Base-by-base conservation (phyloP, 2,797 vertebrate species). In the Diplodus sargus region DNA sequence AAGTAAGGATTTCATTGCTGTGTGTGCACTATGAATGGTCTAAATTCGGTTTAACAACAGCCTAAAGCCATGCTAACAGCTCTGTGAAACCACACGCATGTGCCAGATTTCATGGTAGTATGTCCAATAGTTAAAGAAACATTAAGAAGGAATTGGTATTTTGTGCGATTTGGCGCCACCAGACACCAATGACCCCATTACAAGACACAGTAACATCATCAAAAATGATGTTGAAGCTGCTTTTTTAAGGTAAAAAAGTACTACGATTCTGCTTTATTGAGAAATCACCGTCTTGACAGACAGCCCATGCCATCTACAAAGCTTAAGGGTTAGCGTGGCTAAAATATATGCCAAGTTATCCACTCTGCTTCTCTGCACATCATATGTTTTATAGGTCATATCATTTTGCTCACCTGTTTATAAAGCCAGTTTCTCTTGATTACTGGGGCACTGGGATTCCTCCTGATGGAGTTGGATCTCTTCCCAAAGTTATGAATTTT, bases 401-500 rank as follows among this genome's bases (percentile, higher is more conserved):
- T 1, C 13, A 22, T 70, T 10, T 30, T 22, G 39, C 86, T 86
- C 94, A 99, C 98, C 97, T 99, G 98, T 91, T 99, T 99, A 91
- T 99, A 98, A 89, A 99, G 97, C 98, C 98, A 99, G 89, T 96
- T 97, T 70, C 96, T 96, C 85, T 96, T 97, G 59, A 97, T 93
- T 53, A 99, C 96, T 0, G 97, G 97, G 6, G 98, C 98, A 56
- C 96, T 96, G 16, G 97, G 97, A 85, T 99, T 99, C 83, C 98
- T 96, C 91, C 97, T 97, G 87, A 99, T 99, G 62, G 98, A 99
- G 91, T 99, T 99, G 10, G 98, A 99, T 72, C 98, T 95, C 91
- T 99, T 99, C 17, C 98, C 98, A 83, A 99, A 99, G 92, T 99
- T 99, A 89, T 99, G 98, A 84, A 99, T 82, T 90, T 99, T 99